Evolutionary conservation across 2,113 vertebrate genomes (phyloP), one percentile per base, ranked within the genome.

Genomic region (Quiscalus mexicanus): DNA sequence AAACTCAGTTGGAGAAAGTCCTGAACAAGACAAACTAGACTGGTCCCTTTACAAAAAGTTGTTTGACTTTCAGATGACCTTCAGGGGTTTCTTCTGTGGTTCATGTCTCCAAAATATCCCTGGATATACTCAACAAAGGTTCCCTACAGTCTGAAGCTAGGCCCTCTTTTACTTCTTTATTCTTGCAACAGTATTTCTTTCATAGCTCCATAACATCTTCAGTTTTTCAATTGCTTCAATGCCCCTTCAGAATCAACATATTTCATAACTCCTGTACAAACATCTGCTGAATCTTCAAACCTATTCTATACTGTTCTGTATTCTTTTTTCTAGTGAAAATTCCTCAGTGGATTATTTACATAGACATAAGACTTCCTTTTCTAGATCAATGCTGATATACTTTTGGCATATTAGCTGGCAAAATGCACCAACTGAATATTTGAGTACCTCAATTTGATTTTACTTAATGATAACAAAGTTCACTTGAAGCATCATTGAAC

Each of bases 391-490:
- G 53, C 21, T 70, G 50, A 84, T 71, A 82, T 25, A 44, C 44
- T 92, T 93, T 5, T 24, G 49, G 23, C 39, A 65, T 19, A 45
- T 69, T 71, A 80, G 41, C 68, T 74, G 39, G 30, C 55, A 92
- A 94, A 85, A 92, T 20, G 11, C 21, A 59, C 17, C 42, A 88
- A 92, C 8, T 65, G 63, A 94, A 70, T 30, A 86, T 64, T 27
- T 75, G 25, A 93, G 33, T 75, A 89, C 41, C 49, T 91, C 47
- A 75, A 44, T 79, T 15, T 63, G 45, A 89, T 82, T 85, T 79
- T 60, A 76, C 31, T 90, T 85, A 53, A 90, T 80, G 71, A 93
- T 62, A 90, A 74, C 14, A 88, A 86, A 95, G 88, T 27, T 85
- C 55, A 88, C 21, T 62, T 86, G 73, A 84, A 91, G n/a, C 35